Base-by-base conservation (phyloP, 1,140 invertebrate species). In the Campoletis sonorensis region DNA sequence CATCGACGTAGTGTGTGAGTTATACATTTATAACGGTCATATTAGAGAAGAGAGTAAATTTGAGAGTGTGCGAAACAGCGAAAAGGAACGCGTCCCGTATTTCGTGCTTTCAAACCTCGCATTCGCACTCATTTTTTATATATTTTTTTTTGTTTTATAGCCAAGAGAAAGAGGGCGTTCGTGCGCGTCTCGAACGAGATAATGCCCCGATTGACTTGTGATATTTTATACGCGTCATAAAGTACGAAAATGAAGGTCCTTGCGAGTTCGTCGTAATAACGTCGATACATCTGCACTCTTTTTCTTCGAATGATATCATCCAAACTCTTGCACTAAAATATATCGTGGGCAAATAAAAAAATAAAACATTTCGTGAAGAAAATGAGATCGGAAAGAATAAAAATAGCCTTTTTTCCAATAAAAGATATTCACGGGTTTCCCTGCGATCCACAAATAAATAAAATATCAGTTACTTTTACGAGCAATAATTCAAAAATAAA, bases 1-100 rank as follows among this genome's bases (percentile, higher is more conserved):
- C 88, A 95, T 98, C 85, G 95, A 96, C 91, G 96, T 97, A 85
- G 96, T 97, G 80, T 97, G 97, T 97, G 92, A 97, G 96, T 96
- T 93, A 86, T 33, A 79, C n/a, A 67, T 58, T 45, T 37, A 30
- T 72, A 82, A 80, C 49, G 21, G 26, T 68, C 49, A 79, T 58
- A 58, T 23, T 2, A 27, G 61, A 26, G 70, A 61, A 37, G 70
- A 30, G 27, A 26, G 7, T 30, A 23, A 70, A 80, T 51, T 26
- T 33, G 26, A 30, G 72, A 73, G 64, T 21, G 49, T 26, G 70
- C 58, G 70, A 82, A 11, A 45, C 40, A 8, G 1, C 61, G 78
- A 82, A 83, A 79, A 85, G 73, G 72, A 83, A 85, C 33, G 51
- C 77, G 58, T 68, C 18, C 54, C 40, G 18, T 79, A 45, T 70